Base-by-base conservation (phyloP, 1,140 invertebrate species). In the Dendroctonus ponderosae region DNA sequence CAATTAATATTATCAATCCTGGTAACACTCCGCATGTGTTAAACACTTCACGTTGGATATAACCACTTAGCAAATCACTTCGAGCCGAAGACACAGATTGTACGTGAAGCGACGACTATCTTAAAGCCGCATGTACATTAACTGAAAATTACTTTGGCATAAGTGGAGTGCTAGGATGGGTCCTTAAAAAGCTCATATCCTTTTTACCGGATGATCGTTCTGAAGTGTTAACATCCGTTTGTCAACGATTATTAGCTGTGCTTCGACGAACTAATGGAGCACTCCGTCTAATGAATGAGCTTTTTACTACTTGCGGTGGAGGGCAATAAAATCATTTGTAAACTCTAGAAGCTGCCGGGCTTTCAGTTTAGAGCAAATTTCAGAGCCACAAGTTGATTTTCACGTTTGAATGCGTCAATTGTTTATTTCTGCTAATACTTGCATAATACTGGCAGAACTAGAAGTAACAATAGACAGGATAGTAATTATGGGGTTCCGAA, bases 121-220 rank as follows among this genome's bases (percentile, higher is more conserved):
- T 58, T 9, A 58, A 58, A 42, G 44, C 56, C 42, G 56, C 40
- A 58, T 58, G 56, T 58, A 58, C 56, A 58, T 58, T 58, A 58
- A 58, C 56, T 43, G 56, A 58, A 58, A 58, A 58, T 58, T 58
- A 58, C 56, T 58, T 58, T 58, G 38, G 15, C 37, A 40, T 43
- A 58, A 58, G 56, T 58, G 56, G 56, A 58, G 56, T 58, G 56
- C 44, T 58, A 58, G 39, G 26, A 26, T 26, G 26, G 26, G 56
- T 58, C 56, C 56, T 58, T 58, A 58, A 58, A 58, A 58, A 58
- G 56, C 42, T 43, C 56, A 58, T 58, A 58, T 58, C 56, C 56
- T 58, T 58, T 58, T 58, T 44, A 58, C 11, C 42, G 40, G 41
- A 43, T 44, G 56, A 58, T 58, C 42, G 44, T 58, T 58, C 56